phyloP scores from a whole-genome alignment of 2,797 vertebrate species.

The Leucoraja ocellata region DNA sequence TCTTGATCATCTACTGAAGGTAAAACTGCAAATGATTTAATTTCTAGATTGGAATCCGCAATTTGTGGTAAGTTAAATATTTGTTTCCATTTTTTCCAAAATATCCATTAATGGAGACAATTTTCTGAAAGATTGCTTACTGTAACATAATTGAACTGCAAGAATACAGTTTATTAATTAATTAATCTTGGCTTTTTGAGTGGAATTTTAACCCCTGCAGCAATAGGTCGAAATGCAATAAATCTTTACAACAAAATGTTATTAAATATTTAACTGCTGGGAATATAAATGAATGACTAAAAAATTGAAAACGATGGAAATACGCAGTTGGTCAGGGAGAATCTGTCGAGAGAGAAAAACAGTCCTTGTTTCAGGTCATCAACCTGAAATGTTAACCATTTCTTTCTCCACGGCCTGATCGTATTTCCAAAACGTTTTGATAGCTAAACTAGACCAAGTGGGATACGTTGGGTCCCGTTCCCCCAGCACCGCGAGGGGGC shows the following conservation, averaged over 20 bases:
- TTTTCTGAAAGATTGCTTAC: not conserved
- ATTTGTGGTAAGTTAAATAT: conserved; percentile 9
- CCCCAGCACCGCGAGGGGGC: too few species aligned
- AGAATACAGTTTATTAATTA: not conserved
- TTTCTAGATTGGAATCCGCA: not conserved
- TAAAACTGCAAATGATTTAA: not conserved
- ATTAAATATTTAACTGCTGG: too few species aligned
- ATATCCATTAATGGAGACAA: not conserved
- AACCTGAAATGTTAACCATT: too few species aligned
- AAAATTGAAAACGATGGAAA: too few species aligned
- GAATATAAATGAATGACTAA: too few species aligned
- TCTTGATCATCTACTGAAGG: not conserved
- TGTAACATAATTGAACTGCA: not conserved
- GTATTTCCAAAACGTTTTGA: too few species aligned
- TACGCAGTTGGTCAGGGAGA: too few species aligned
- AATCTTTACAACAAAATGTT: not conserved
- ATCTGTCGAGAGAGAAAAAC: too few species aligned
- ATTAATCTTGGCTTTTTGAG: not conserved
- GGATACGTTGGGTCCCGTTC: too few species aligned
- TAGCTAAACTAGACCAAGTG: not conserved
- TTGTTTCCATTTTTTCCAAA: not conserved
- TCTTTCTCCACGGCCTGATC: too few species aligned
- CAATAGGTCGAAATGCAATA: not conserved
- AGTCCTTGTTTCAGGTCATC: too few species aligned
- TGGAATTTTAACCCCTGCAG: not conserved